Evolutionary conservation across 2,797 vertebrate species (phyloP), one percentile per base, ranked within the genome.

Genomic region (Acanthurus leucopareius): DNA sequence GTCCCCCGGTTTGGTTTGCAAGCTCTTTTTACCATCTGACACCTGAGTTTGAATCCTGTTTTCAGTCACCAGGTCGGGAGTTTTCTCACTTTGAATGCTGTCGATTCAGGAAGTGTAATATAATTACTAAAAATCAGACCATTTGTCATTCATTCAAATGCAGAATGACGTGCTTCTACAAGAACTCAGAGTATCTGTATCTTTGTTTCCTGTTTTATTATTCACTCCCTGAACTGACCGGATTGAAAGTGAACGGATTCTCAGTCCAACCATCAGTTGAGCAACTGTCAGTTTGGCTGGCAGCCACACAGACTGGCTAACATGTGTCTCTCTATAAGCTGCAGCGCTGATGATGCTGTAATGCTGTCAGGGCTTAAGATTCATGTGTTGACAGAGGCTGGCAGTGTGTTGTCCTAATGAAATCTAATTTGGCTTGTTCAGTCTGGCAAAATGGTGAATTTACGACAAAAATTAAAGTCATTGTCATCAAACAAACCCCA

Each of bases 321-420:
- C 83, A 69, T 62, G 76, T 80, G 76, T 86, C 77, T 89, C 75
- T 74, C 51, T 60, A 57, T 86, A 83, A 77, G 86, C 44, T 17
- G 19, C 74, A 73, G 85, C 73, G 54, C 71, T 82, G 79, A 87
- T 78, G 74, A 85, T 49, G 85, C 63, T 63, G 73, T 86, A 75
- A 85, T 9, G 73, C 80, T 74, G 87, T 85, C 81, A 67, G 56
- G 75, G 74, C 77, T 86, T 73, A 84, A 69, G 68, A 90, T 84
- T 90, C 83, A 79, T 80, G 81, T 79, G 79, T 82, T 86, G 73
- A 85, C 67, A 72, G 61, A 84, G 53, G 63, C 75, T 44, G 10
- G 17, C 70, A 80, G 38, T 73, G 38, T 73, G 56, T 62, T 20
- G 32, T 53, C 65, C 19, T 48, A 35, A 40, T 52, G 14, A 79